A percentile compares a stretch with the other conserved stretches of the same genome.
Evolutionary conservation across 2,888 invertebrate species (phyloP).

Genomic region (Pocota personata): DNA sequence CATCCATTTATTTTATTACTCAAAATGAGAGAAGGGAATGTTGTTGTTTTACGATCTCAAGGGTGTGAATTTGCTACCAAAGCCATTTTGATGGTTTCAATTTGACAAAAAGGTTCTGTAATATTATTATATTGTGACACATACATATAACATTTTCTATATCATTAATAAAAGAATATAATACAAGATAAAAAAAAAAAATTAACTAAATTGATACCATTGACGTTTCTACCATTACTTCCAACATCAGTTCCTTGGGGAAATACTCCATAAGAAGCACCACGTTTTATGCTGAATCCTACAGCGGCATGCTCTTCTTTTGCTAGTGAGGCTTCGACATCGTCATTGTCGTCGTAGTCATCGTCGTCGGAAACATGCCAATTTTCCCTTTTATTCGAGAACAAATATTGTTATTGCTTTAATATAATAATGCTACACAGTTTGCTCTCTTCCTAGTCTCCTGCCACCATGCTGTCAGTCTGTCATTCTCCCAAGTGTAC

Average conservation of each 20-base stretch:
- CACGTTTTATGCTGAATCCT: conserved; percentile 7
- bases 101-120: conserved; percentile 58
- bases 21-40: neutral
- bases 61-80: conserved; percentile 51
- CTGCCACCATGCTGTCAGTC: conserved; percentile 15
- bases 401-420: conserved; percentile 64
- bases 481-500: conserved; percentile 26
- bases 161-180: conserved; percentile 63
- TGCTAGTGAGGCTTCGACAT: neutral
- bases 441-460: neutral
- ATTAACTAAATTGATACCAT: conserved; percentile 24
- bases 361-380: conserved; percentile 56
- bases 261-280: conserved; percentile 19
- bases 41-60: conserved; percentile 35
- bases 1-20: conserved; percentile 49
- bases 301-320: neutral
- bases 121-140: conserved; percentile 60
- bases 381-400: conserved; percentile 60
- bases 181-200: conserved; percentile 9
- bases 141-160: conserved; percentile 25
- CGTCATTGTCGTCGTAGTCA: conserved; percentile 5
- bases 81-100: conserved; percentile 49
- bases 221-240: conserved; percentile 39
- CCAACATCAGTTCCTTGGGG: conserved; percentile 29
- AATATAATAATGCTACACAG: conserved; percentile 31